A percentile compares a stretch with the other conserved stretches of the same genome.
Evolutionary conservation across 2,797 vertebrate species (phyloP).

Genomic region (Falco rusticolus): DNA sequence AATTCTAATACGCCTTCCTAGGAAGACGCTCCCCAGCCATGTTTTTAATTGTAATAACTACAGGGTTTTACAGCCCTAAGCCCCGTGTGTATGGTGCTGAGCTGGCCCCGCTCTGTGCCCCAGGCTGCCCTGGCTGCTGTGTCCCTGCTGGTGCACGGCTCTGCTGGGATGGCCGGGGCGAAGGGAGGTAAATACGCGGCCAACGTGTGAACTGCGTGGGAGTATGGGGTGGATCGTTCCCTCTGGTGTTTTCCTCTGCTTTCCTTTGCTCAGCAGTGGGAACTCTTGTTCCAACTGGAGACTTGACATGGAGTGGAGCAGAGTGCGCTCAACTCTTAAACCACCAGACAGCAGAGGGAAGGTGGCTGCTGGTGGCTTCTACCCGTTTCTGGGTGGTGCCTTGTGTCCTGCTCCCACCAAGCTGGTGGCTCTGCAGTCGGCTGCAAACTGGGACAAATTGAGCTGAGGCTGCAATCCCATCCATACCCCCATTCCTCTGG

Average conservation of each 20-base stretch:
- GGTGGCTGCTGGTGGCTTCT: background rate
- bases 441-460: background rate
- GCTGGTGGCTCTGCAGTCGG: background rate
- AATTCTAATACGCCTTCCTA: conserved; percentile 56
- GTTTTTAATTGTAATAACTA: conserved; percentile 65
- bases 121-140: conserved; percentile 1
- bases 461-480: background rate
- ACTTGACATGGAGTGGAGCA: rapidly evolving
- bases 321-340: background rate
- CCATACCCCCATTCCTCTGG: rapidly evolving
- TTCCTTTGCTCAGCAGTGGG: background rate
- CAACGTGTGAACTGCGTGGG: background rate
- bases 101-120: conserved; percentile 50
- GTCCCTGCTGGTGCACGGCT: background rate
- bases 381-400: background rate
- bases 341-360: background rate
- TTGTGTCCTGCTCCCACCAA: background rate
- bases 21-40: conserved; percentile 9
- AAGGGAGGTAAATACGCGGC: background rate
- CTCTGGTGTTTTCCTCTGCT: background rate
- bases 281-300: background rate
- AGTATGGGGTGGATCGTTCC: rapidly evolving
- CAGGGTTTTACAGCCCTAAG: conserved; percentile 48
- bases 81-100: background rate
- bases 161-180: background rate